These are phyloP conservation scores for Paracyclopina nana DNA, from an alignment of 1,140 invertebrate species.

Conservation along the genomic window DNA sequence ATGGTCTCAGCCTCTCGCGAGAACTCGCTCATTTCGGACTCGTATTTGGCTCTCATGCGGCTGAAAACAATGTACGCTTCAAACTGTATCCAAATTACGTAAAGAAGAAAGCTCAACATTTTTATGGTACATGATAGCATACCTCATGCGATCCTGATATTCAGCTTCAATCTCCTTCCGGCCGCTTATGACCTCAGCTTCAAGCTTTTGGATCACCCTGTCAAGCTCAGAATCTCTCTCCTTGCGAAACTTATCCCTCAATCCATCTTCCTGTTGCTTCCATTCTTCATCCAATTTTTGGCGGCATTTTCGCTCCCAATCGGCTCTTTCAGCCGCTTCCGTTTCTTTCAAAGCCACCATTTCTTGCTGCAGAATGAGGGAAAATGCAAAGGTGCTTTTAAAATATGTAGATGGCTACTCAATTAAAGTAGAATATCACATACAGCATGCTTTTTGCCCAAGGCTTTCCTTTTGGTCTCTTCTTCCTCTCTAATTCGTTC, in stretches of 20 bases:
- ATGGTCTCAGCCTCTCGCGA: not conserved
- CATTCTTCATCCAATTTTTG: not conserved
- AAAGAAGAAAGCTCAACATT: not conserved
- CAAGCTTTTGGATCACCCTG: not conserved
- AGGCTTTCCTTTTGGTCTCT: not conserved
- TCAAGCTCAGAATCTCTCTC: not conserved
- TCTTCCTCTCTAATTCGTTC: not conserved
- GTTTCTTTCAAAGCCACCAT: not conserved
- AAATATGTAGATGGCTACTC: not conserved
- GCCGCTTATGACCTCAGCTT: not conserved
- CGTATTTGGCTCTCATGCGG: not conserved
- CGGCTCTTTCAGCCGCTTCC: constrained; percentile 2
- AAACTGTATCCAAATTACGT: not conserved
- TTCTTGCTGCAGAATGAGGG: not conserved
- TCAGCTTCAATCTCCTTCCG: not conserved
- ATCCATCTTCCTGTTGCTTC: not conserved
- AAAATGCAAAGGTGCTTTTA: not conserved
- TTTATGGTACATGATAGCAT: not conserved
- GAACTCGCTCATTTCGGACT: constrained; percentile 1
- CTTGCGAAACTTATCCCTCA: not conserved
- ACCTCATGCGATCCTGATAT: not conserved
- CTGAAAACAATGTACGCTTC: constrained; percentile 2
- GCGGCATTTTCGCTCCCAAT: not conserved
- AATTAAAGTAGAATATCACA: not conserved
- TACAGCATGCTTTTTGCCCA: not conserved